Evolutionary conservation across 2,888 invertebrate genomes (phyloP).

Genomic region (Salpingus planirostris): DNA sequence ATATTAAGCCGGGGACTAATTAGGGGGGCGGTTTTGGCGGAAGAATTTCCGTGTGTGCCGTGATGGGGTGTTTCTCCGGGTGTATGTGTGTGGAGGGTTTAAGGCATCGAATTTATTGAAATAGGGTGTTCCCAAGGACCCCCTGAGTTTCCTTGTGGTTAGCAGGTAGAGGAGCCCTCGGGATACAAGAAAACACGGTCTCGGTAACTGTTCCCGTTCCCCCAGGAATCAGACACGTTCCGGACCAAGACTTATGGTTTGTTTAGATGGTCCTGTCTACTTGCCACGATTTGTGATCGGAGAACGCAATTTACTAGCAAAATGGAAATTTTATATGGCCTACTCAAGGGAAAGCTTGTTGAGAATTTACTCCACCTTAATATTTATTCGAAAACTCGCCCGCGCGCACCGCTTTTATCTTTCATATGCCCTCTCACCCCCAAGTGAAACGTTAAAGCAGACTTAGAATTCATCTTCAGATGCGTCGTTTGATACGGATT

Average conservation of each 20-base stretch:
- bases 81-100: too few species aligned
- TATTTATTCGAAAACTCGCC: neutral
- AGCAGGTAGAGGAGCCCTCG: constrained; percentile 6
- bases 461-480: neutral
- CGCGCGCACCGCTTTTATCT: neutral
- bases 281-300: constrained; percentile 30
- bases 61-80: too few species aligned
- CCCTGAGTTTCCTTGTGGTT: constrained; percentile 7
- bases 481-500: too few species aligned
- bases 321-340: constrained; percentile 27
- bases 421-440: too few species aligned
- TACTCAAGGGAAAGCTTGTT: constrained; percentile 7
- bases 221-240: constrained; percentile 21
- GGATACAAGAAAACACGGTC: constrained; percentile 10
- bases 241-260: constrained; percentile 29
- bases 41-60: too few species aligned
- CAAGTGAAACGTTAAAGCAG: neutral
- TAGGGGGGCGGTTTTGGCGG: too few species aligned
- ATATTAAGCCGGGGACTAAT: too few species aligned
- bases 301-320: constrained; percentile 24
- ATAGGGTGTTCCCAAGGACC: constrained; percentile 2
- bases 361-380: neutral
- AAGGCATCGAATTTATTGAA: constrained; percentile 6
- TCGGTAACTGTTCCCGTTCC: constrained; percentile 21
- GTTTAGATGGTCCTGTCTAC: constrained; percentile 32